Evolutionary conservation across 2,113 vertebrate species (phyloP).

Genomic region (Rhabdomys dilectus): DNA sequence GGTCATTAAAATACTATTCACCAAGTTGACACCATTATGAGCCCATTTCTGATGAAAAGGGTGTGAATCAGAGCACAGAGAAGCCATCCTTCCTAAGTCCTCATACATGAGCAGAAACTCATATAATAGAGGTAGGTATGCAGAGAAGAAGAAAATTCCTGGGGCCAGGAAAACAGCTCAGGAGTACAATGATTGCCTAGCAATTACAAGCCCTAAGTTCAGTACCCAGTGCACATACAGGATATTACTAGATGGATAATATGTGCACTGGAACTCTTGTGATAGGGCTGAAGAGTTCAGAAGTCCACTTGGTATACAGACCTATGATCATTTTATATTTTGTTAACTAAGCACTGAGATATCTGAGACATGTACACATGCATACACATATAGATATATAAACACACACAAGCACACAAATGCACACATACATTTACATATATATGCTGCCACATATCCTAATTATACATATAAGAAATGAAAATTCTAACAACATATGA

Average conservation of each 20-base stretch:
- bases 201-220: not conserved
- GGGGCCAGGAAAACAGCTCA: not conserved
- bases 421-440: not conserved
- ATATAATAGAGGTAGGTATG: not conserved
- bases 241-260: not conserved
- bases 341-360: not conserved
- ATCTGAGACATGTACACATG: not conserved
- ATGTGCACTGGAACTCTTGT: not conserved
- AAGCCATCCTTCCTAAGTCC: not conserved
- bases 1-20: not conserved
- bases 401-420: not conserved
- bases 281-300: not conserved
- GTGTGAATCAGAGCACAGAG: not conserved
- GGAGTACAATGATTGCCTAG: no score
- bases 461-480: not conserved
- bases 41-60: not conserved
- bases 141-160: not conserved
- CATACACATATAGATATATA: not conserved
- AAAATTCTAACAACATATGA: not conserved
- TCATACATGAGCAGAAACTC: not conserved
- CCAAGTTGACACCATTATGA: not conserved
- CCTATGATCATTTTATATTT: not conserved
- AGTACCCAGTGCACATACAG: not conserved
- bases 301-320: not conserved
- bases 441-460: not conserved